Base-by-base conservation (phyloP, 2,888 invertebrate genomes). In the Plemyria rubiginata region DNA sequence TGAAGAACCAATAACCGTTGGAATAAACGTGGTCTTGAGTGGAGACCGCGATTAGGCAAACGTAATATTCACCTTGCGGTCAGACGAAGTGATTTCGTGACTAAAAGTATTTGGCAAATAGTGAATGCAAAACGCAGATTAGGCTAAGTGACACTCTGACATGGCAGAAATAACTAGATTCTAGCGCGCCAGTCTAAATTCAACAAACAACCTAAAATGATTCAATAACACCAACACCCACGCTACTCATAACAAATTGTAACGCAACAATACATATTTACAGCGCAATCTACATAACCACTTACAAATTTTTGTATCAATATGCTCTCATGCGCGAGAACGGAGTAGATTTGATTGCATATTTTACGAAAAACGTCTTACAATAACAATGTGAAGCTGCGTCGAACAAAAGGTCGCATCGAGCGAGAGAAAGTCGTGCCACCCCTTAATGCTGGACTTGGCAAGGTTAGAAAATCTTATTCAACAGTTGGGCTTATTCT, bases 361-460 rank as follows among this genome's bases (percentile, higher is more conserved):
- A 67, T 69, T 66, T 68, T 65, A 70, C 65, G 65, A 63, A 73
- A 71, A 71, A 70, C 65, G 60, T 54, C 71, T 72, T 70, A 74
- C 69, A 71, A 71, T 70, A 73, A 71, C 71, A 70, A 70, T 67
- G 66, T 60, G 66, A 60, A 66, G 65, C 66, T 66, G 63, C 68
- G 66, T 60, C 69, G 70, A 75, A 76, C 75, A 78, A 78, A 71
- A 72, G 76, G 70, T 70, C 71, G 61, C 65, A 70, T 68, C 68
- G 68, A 65, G 68, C 69, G 66, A 66, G 66, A 70, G 66, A 70
- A 72, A 68, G 65, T 68, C 71, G 68, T 68, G 54, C 56, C 57
- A 62, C 62, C 60, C 59, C 65, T 67, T 65, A 61, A 65, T 63
- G 63, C 65, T 55, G 63, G 66, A 68, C 70, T 62, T 52, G 16